Evolutionary conservation across 2,888 invertebrate genomes (phyloP).

Genomic region (Hyppa rectilinea): DNA sequence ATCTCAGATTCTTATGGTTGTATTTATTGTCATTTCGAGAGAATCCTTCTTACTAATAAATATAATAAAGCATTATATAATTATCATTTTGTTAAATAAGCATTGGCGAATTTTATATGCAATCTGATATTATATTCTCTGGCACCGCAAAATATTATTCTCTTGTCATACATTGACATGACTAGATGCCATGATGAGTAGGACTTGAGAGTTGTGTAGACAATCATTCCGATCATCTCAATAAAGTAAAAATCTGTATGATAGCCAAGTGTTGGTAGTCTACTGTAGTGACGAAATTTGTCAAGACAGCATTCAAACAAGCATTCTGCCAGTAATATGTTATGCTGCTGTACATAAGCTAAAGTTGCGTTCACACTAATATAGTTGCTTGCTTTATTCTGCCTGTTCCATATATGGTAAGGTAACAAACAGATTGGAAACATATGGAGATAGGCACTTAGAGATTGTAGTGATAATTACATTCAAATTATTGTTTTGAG

Average conservation of each 20-base stretch:
- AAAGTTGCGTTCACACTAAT: neutral
- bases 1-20: no score
- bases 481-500: slow-evolving; percentile 4
- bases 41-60: no score
- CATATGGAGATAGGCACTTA: slow-evolving; percentile 15
- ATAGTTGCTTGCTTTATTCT: slow-evolving; percentile 12
- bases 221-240: neutral
- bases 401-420: slow-evolving; percentile 37
- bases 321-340: neutral
- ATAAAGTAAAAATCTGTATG: neutral
- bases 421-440: slow-evolving; percentile 8
- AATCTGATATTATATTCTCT: slow-evolving; percentile 19
- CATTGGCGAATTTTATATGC: slow-evolving; percentile 53
- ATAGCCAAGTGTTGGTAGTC: neutral
- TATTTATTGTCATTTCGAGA: no score
- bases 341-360: slow-evolving; percentile 6
- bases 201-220: neutral
- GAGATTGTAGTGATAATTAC: slow-evolving; percentile 17
- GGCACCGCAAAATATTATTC: neutral
- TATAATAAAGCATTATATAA: neutral
- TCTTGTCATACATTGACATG: slow-evolving; percentile 2
- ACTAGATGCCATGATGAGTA: neutral
- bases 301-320: neutral
- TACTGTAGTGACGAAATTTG: neutral
- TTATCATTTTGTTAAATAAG: slow-evolving; percentile 10